Percentiles rank a stretch among this genome's conserved stretches.
These are phyloP conservation scores for Bryconaethiops microstoma DNA, from an alignment of 2,797 vertebrate genomes.

Conservation along the genomic window DNA sequence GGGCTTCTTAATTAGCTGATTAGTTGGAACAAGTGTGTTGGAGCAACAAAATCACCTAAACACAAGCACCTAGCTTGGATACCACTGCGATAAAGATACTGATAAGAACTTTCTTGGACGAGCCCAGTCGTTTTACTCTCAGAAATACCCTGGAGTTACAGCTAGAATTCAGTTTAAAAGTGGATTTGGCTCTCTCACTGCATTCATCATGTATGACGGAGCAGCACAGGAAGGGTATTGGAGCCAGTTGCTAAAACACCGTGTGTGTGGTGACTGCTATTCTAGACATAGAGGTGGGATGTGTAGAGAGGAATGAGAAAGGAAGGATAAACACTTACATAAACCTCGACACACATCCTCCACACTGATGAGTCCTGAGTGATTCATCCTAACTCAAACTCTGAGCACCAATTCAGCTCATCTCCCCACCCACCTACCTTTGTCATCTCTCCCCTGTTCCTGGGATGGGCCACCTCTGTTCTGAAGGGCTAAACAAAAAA, in stretches of 20 bases:
- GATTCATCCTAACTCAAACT: conserved; percentile 11
- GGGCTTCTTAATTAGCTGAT: not conserved
- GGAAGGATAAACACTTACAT: not conserved
- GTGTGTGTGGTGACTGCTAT: not conserved
- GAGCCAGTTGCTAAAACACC: conserved; percentile 1
- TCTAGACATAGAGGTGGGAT: conserved; percentile 27
- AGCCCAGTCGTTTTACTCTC: not conserved
- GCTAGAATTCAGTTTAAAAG: not conserved
- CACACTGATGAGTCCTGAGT: conserved; percentile 5
- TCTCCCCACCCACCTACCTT: not conserved
- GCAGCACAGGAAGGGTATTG: not conserved
- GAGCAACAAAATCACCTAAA: not conserved
- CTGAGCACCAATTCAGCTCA: not conserved
- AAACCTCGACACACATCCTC: conserved; percentile 7
- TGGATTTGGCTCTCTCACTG: not conserved
- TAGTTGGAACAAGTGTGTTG: not conserved
- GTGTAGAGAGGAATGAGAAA: not conserved
- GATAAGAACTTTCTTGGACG: no score
- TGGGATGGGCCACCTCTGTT: not conserved
- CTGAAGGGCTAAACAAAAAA: not conserved
- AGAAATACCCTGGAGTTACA: no score
- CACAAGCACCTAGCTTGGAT: not conserved
- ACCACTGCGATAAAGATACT: not conserved
- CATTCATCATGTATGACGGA: not conserved
- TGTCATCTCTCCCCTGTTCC: not conserved